Percentiles rank a stretch among this genome's conserved stretches.
These are phyloP conservation scores for Adoxophyes honmai DNA, from an alignment of 1,140 invertebrate species.

Conservation along the genomic window DNA sequence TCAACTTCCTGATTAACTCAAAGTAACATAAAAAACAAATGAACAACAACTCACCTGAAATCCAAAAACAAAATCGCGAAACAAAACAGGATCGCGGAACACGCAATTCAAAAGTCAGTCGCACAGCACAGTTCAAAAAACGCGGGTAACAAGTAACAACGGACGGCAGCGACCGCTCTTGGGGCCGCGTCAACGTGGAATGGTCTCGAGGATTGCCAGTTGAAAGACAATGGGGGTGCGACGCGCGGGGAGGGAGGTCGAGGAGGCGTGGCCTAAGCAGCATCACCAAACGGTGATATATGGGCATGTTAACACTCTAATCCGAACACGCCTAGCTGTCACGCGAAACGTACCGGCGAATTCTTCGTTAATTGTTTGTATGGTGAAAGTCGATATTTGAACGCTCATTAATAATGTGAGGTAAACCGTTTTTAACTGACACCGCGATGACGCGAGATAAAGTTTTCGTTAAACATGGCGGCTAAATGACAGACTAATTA, in stretches of 20 bases:
- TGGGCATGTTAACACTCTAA: conserved; percentile 59
- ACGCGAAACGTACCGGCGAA: conserved; percentile 25
- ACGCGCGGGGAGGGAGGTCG: conserved; percentile 28
- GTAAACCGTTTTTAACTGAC: conserved; percentile 14
- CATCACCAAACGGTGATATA: conserved; percentile 62
- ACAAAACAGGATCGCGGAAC: background rate
- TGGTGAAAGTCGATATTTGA: conserved; percentile 27
- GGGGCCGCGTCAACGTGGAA: conserved; percentile 51
- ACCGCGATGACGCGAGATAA: conserved; percentile 36
- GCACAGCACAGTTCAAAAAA: conserved; percentile 7
- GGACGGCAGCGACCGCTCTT: conserved; percentile 31
- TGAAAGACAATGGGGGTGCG: conserved; percentile 34
- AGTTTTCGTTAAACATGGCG: conserved; percentile 18
- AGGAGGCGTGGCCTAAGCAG: conserved; percentile 61
- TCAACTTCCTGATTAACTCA: too few species aligned
- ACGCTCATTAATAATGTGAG: background rate
- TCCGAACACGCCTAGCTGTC: conserved; percentile 64
- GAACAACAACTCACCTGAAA: too few species aligned
- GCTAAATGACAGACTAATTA: conserved; percentile 55
- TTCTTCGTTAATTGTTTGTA: conserved; percentile 1
- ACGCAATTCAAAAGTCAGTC: background rate
- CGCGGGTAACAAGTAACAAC: conserved; percentile 47
- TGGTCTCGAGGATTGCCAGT: conserved; percentile 54
- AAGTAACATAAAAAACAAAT: too few species aligned
- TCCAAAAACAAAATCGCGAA: background rate